These are phyloP conservation scores for Keiferia lycopersicella DNA, from an alignment of 2,888 invertebrate genomes.

Conservation along the genomic window DNA sequence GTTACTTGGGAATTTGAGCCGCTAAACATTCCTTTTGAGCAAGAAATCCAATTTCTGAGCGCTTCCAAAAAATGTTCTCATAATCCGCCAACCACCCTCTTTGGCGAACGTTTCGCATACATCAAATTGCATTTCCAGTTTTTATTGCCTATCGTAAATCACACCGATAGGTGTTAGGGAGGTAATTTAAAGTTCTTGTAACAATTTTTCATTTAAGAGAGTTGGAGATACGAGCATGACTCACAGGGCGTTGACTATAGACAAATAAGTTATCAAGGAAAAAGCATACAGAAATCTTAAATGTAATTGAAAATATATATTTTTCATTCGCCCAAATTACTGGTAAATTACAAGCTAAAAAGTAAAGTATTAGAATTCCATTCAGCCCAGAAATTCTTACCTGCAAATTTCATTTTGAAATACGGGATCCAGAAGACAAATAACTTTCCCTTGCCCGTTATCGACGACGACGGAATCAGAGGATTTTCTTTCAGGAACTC, in stretches of 20 bases:
- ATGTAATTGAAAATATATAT: too few relatives aligned
- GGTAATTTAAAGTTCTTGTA: slow-evolving; percentile 57
- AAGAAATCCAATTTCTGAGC: slow-evolving; percentile 9
- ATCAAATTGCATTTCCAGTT: slow-evolving; percentile 49
- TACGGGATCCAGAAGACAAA: slow-evolving; percentile 10
- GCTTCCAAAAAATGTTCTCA: slow-evolving; percentile 15
- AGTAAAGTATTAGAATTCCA: neutral
- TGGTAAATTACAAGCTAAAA: neutral
- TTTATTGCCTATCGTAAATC: slow-evolving; percentile 53
- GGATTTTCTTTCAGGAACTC: slow-evolving; percentile 39
- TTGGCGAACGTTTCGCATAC: slow-evolving; percentile 39
- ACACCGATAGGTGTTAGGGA: slow-evolving; percentile 56
- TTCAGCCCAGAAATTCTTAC: neutral
- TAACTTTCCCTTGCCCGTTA: slow-evolving; percentile 27
- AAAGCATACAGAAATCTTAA: neutral
- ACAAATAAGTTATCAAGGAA: neutral
- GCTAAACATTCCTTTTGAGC: slow-evolving; percentile 4
- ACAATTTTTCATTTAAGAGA: slow-evolving; percentile 58
- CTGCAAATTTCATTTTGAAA: slow-evolving; percentile 15
- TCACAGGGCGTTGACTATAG: neutral
- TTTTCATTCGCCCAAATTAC: too few relatives aligned
- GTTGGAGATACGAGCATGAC: slow-evolving; percentile 44
- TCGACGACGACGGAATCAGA: slow-evolving; percentile 37
- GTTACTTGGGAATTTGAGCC: neutral
- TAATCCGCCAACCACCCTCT: slow-evolving; percentile 16